phyloP scores from a whole-genome alignment of 1,140 invertebrate species.

The Mercenaria mercenaria region DNA sequence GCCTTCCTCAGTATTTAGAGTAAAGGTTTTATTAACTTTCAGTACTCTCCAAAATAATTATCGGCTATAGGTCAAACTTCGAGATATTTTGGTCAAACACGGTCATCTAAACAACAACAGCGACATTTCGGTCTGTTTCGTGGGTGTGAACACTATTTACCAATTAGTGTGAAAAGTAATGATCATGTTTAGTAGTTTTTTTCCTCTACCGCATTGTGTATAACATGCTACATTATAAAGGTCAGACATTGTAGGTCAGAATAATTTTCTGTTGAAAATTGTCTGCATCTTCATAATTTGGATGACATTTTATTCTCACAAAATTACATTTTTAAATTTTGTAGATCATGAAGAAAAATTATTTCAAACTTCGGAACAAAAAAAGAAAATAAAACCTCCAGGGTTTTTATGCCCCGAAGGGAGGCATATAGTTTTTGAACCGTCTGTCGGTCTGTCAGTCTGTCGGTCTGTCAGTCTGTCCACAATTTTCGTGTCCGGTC shows the following conservation, averaged over 20 bases:
- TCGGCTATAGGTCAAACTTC: constrained; percentile 4
- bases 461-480: too few species aligned
- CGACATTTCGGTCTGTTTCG: background rate
- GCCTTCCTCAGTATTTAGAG: background rate
- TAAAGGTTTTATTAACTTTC: background rate
- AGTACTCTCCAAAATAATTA: background rate
- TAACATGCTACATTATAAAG: background rate
- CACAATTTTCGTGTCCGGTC: too few species aligned
- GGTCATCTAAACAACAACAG: background rate
- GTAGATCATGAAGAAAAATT: too few species aligned
- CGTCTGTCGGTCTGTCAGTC: too few species aligned
- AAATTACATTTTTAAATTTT: too few species aligned
- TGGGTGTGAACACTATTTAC: background rate
- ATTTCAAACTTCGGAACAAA: too few species aligned
- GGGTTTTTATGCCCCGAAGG: too few species aligned
- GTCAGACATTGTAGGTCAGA: background rate
- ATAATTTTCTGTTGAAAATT: background rate
- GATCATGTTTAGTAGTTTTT: background rate
- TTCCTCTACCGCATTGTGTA: too few species aligned
- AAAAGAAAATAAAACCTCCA: too few species aligned
- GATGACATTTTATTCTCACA: background rate
- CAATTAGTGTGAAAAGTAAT: background rate
- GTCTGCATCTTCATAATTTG: background rate
- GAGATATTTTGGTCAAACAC: constrained; percentile 5
- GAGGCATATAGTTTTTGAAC: too few species aligned